phyloP scores from a whole-genome alignment of 2,113 vertebrate genomes.

The Gymnarchus niloticus region DNA sequence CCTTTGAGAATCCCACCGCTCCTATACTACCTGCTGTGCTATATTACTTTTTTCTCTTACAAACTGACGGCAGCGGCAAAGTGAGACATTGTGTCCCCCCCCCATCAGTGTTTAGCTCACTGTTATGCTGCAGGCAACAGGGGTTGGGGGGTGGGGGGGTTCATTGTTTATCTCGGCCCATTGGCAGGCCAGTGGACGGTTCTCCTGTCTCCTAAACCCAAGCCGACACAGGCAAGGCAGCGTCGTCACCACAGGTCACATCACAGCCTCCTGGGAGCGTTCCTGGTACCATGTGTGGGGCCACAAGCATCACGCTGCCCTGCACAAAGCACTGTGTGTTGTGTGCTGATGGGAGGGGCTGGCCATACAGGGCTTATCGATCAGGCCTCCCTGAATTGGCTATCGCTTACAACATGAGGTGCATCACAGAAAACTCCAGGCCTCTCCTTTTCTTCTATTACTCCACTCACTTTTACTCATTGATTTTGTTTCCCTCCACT shows the following conservation, averaged over 20 bases:
- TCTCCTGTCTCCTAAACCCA: too few species aligned
- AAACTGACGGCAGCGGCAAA: constrained; percentile 5
- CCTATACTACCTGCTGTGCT: not conserved
- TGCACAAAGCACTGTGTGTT: not conserved
- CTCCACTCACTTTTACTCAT: not conserved
- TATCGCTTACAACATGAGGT: not conserved
- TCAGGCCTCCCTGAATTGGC: not conserved
- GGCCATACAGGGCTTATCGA: not conserved
- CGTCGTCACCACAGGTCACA: not conserved
- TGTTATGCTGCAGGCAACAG: not conserved
- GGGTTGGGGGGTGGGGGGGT: too few species aligned
- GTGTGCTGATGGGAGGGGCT: not conserved
- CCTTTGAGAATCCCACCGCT: not conserved
- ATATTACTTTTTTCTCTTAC: not conserved
- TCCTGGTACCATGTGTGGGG: not conserved
- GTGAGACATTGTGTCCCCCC: not conserved
- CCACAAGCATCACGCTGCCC: not conserved
- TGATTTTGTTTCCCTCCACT: not conserved
- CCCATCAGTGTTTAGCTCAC: not conserved
- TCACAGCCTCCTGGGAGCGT: not conserved
- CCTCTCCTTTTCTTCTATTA: not conserved
- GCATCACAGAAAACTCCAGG: not conserved
- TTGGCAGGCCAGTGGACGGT: too few species aligned
- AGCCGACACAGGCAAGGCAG: too few species aligned
- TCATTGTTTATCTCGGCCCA: too few species aligned